Base-by-base conservation (phyloP, 37 sponge, comb jelly and placozoan genomes). In the Chondrosia reniformis region DNA sequence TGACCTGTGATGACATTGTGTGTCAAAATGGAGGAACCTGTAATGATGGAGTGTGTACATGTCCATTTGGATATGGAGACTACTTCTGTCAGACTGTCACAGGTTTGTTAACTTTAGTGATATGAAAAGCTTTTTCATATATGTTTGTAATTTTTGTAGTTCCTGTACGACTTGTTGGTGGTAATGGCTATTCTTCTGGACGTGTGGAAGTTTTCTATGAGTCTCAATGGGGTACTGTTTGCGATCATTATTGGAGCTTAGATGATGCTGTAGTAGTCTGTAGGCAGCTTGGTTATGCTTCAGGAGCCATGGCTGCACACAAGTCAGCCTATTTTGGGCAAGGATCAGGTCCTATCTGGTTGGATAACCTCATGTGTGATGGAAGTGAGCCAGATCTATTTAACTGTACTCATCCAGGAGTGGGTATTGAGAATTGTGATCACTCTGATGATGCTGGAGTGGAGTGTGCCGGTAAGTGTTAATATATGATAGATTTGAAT, bases 151-250 rank as follows among this genome's bases (percentile, higher is more conserved):
- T n/a, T n/a, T n/a, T n/a, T n/a, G n/a, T n/a, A n/a, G n/a, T n/a
- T n/a, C n/a, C n/a, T n/a, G n/a, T n/a, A n/a, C n/a, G 61, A 59
- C n/a, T 59, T 25, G 61, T 59, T 59, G 61, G 61, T 13, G 28
- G 61, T 59, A 59, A 30, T 13, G 7, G 17, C 9, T 30, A 30
- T 59, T 59, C n/a, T 30, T 5, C n/a, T 30, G 61, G 61, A 59
- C n/a, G 61, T 30, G 61, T 59, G 22, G 61, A 59, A 59, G 61
- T 59, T 25, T 59, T 30, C 61, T 59, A 59, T 30, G 28, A 59
- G 6, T 7, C 30, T 30, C 61, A 59, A 30, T 59, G 61, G 61
- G 30, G 28, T 25, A 59, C 61, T 59, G 61, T 59, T 25, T 59
- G 61, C 28, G 61, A 59, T 13, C 30, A 59, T 30, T 59, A 59